Conservation (phyloP, 2,888 invertebrate genomes). For the Arctia plantaginis region DNA sequence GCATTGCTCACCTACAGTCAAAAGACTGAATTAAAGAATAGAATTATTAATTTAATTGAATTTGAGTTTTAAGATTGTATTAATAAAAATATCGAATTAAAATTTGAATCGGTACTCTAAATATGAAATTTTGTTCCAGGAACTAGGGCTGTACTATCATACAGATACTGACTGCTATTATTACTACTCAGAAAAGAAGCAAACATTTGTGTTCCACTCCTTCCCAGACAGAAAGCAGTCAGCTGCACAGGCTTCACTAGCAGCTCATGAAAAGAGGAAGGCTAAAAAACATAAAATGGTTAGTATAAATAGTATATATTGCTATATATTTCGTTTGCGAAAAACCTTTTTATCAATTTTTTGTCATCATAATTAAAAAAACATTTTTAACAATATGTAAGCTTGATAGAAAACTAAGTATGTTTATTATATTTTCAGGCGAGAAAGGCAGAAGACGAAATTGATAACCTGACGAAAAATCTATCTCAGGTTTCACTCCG, state of each 20-base stretch:
- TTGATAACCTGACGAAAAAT: conserved; percentile 82
- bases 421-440: conserved; percentile 67
- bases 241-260: conserved; percentile 61
- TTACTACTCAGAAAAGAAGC: conserved; percentile 91
- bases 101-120: not conserved
- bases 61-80: not conserved
- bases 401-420: conserved; percentile 5
- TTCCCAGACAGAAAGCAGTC: conserved; percentile 86
- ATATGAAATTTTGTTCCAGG: conserved; percentile 82
- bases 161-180: conserved; percentile 94
- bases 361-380: not conserved
- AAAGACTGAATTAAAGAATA: no score
- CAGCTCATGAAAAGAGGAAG: conserved; percentile 71
- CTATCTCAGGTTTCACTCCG: conserved; percentile 84
- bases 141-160: conserved; percentile 95
- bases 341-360: not conserved
- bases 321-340: not conserved
- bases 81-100: no score
- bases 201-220: conserved; percentile 93
- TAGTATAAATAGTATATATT: conserved; percentile 28
- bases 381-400: not conserved
- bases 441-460: conserved; percentile 68
- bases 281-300: conserved; percentile 77
- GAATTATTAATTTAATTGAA: not conserved
- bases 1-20: not conserved